Conservation (phyloP, 2,888 invertebrate species). For the Busseola fusca region DNA sequence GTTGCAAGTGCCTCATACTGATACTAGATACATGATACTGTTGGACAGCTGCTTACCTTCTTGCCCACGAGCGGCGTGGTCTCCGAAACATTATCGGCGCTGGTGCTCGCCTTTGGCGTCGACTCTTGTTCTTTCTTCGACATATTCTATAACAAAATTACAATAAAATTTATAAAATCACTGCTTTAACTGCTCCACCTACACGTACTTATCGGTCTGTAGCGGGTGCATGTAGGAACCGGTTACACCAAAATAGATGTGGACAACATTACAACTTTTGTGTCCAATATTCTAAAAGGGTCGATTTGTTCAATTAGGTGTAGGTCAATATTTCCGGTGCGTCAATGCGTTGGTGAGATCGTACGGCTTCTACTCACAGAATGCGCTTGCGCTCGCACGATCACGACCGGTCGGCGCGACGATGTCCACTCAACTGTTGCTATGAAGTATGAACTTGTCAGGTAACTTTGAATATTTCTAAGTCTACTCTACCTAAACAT, state of each 20-base stretch:
- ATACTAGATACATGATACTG: background rate
- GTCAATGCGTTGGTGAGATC: slow-evolving; percentile 61
- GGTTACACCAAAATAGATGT: slow-evolving; percentile 35
- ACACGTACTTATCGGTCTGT: slow-evolving; percentile 40
- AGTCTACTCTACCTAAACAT: slow-evolving; percentile 28
- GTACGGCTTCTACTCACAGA: slow-evolving; percentile 69
- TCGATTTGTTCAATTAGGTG: slow-evolving; percentile 59
- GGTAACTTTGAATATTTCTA: slow-evolving; percentile 46
- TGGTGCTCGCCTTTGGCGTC: slow-evolving; percentile 39
- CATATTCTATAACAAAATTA: slow-evolving; percentile 68
- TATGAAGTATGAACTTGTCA: slow-evolving; percentile 43
- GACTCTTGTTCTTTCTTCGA: slow-evolving; percentile 67
- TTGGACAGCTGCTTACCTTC: slow-evolving; percentile 68
- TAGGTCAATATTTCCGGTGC: slow-evolving; percentile 64
- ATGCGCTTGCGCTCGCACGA: slow-evolving; percentile 33
- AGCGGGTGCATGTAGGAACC: slow-evolving; percentile 33
- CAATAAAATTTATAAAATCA: slow-evolving; percentile 11
- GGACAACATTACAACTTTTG: slow-evolving; percentile 21
- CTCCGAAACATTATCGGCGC: slow-evolving; percentile 67
- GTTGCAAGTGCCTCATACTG: background rate
- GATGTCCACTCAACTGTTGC: slow-evolving; percentile 49
- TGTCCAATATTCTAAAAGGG: slow-evolving; percentile 42
- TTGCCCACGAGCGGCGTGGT: slow-evolving; percentile 78
- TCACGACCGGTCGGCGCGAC: slow-evolving; percentile 50
- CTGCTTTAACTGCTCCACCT: slow-evolving; percentile 22